A percentile compares a stretch with the other conserved stretches of the same genome.
Evolutionary conservation across 2,113 vertebrate species (phyloP).

Genomic region (Chloroceryle aenea): DNA sequence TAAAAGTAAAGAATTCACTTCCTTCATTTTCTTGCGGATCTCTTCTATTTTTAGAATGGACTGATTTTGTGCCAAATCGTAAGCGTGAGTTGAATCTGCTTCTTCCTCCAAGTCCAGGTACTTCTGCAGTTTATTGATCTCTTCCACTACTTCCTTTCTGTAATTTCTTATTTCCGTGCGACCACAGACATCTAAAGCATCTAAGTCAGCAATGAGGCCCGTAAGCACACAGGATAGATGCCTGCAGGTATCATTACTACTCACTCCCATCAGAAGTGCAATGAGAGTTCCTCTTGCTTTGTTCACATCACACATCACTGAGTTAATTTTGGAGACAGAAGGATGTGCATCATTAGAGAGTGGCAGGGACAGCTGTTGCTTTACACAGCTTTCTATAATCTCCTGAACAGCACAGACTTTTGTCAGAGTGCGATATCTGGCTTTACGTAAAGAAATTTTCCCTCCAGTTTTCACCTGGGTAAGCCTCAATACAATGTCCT

Average conservation of each 20-base stretch:
- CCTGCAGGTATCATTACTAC: conserved; percentile 87
- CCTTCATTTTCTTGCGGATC: conserved; percentile 84
- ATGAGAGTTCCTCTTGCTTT: conserved; percentile 91
- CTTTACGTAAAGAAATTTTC: conserved; percentile 88
- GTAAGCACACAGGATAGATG: conserved; percentile 92
- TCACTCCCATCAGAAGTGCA: conserved; percentile 91
- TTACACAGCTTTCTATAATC: conserved; percentile 86
- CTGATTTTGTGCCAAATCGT: conserved; percentile 91
- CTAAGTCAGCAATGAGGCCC: conserved; percentile 91
- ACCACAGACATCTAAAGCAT: conserved; percentile 93
- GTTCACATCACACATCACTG: conserved; percentile 92
- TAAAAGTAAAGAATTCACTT: conserved; percentile 84
- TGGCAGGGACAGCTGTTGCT: conserved; percentile 88
- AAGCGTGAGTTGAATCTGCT: conserved; percentile 84
- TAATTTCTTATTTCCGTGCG: conserved; percentile 89
- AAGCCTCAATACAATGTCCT: conserved; percentile 88
- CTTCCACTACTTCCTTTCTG: conserved; percentile 93
- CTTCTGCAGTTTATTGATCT: conserved; percentile 91
- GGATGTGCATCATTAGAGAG: conserved; percentile 89
- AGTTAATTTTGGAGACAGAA: conserved; percentile 91
- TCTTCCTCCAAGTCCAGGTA: conserved; percentile 94
- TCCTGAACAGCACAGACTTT: conserved; percentile 92
- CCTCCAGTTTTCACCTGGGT: conserved; percentile 95
- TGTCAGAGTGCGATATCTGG: conserved; percentile 89
- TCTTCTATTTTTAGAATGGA: conserved; percentile 94